Evolutionary conservation across 1,140 invertebrate species (phyloP), one percentile per base, ranked within the genome.

Genomic region (Euura saliciscinereae): DNA sequence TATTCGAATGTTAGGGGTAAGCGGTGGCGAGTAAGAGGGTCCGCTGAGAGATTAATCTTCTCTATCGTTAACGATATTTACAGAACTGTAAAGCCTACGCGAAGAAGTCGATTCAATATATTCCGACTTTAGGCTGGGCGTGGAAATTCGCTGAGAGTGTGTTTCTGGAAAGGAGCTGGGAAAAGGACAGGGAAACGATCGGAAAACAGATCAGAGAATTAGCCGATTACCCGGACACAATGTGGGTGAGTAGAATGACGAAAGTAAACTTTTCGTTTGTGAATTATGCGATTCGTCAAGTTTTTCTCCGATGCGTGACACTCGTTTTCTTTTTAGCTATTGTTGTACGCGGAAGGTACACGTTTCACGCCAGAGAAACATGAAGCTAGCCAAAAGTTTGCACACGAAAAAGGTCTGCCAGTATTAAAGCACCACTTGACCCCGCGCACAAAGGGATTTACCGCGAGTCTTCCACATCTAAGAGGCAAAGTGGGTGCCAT

Each of bases 301-400:
- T 51, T 74, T 72, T 77, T 3, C 13, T 74, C 3, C 43, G 45
- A 65, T 65, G 65, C 0, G 11, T 44, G 13, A 67, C 43, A 4
- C 11, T 7, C 4, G 13, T 67, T 4, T 1, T 13, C 75, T 76
- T 88, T 89, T 44, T 76, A 97, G 95, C 85, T 98, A 74, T 83
- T 98, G 46, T 83, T 99, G n/a, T 98, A 96, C 81, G 94, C 96
- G 6, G 98, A 99, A 88, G 98, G 98, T 5, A 99, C 98, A 2
- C 89, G 98, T 45, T 98, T 97, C 77, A 98, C 97, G 0, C 85
- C 90, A 70, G 91, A 92, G 77, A 99, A 99, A 83, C 94, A 97
- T 80, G 91, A 94, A 85, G 93, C 93, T 0, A 97, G 96, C 75
- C 89, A 96, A 78, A 94, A 95, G 78, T 97, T 98, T 84, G 96